These are phyloP conservation scores for Sphecodes monilicornis DNA, from an alignment of 2,888 invertebrate species.

Conservation along the genomic window DNA sequence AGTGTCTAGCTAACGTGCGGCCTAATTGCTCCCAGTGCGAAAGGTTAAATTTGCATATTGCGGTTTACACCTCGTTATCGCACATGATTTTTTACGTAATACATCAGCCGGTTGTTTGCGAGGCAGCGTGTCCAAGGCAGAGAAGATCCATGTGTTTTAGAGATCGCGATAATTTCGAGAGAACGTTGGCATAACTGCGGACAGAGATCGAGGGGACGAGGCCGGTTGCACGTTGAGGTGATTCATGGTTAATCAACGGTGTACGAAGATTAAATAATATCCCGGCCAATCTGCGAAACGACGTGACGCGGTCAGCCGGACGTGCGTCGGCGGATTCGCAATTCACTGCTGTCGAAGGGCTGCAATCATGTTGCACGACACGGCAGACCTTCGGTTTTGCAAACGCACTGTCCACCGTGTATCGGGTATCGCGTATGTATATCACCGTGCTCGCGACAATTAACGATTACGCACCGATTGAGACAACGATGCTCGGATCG, in stretches of 20 bases:
- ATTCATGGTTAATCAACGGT: conserved; percentile 50
- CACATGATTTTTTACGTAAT: not conserved
- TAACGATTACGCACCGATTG: not conserved
- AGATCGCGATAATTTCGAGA: not conserved
- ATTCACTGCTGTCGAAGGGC: conserved; percentile 29
- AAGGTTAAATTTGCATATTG: conserved; percentile 1
- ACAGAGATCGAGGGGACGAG: not conserved
- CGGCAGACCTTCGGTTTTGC: not conserved
- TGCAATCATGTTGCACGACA: conserved; percentile 1
- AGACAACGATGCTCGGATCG: not conserved
- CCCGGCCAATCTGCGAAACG: conserved; percentile 43
- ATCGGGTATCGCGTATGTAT: not conserved
- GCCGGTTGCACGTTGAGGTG: conserved; percentile 18
- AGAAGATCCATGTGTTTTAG: not conserved
- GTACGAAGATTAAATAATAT: conserved; percentile 45
- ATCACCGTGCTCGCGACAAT: not conserved
- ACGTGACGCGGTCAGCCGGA: conserved; percentile 28
- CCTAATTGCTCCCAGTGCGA: not conserved
- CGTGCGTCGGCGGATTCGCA: conserved; percentile 32
- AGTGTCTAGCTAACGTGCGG: not conserved
- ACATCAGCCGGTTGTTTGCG: not conserved
- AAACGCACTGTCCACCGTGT: not conserved
- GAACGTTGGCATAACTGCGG: not conserved
- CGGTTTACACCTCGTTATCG: not conserved
- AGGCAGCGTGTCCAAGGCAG: not conserved